Conservation (phyloP, 1,140 invertebrate species). For the Epicauta chinensis region DNA sequence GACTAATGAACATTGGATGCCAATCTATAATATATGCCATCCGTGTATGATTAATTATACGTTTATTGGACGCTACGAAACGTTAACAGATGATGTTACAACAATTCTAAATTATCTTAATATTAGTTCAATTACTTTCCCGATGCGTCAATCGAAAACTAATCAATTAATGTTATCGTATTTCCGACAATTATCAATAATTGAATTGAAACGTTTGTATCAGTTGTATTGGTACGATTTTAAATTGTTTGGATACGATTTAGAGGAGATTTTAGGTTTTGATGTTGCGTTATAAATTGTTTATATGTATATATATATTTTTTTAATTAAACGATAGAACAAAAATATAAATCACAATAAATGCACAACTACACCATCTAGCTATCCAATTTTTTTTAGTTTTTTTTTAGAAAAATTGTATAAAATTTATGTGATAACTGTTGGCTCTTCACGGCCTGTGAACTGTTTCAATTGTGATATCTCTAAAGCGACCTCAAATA, state of each 20-base stretch:
- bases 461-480: slow-evolving; percentile 77
- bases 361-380: slow-evolving; percentile 7
- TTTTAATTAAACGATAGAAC: too few species aligned
- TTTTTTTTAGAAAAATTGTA: too few species aligned
- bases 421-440: slow-evolving; percentile 87
- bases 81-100: slow-evolving; percentile 62
- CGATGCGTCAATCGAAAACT: slow-evolving; percentile 58
- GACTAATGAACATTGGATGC: slow-evolving; percentile 85
- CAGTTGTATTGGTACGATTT: slow-evolving; percentile 74
- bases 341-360: slow-evolving; percentile 8
- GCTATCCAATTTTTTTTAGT: too few species aligned
- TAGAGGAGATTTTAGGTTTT: slow-evolving; percentile 66
- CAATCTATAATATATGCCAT: slow-evolving; percentile 74
- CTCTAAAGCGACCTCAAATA: slow-evolving; percentile 83
- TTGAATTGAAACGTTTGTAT: slow-evolving; percentile 62
- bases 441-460: slow-evolving; percentile 84
- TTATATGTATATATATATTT: too few species aligned
- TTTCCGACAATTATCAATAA: slow-evolving; percentile 63
- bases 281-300: slow-evolving; percentile 43
- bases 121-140: slow-evolving; percentile 56
- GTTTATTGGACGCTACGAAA: slow-evolving; percentile 77
- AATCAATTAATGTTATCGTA: slow-evolving; percentile 62
- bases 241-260: slow-evolving; percentile 70
- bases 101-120: slow-evolving; percentile 60
- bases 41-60: slow-evolving; percentile 84